Percentiles rank a stretch among this genome's conserved stretches.
Conservation (phyloP, 2,113 vertebrate genomes). For the Thymallus thymallus region DNA sequence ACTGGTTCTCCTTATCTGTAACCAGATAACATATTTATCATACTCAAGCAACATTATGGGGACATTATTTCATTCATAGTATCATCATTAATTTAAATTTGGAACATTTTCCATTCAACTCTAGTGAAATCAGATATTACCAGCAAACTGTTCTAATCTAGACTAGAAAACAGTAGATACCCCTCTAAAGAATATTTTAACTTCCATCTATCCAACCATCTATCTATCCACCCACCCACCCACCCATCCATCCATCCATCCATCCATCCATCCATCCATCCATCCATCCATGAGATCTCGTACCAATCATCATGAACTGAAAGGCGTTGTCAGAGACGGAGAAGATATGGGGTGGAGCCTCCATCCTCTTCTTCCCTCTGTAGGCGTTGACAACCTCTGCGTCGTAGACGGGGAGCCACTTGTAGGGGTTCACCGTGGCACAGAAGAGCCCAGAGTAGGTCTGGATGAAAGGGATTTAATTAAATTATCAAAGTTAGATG, state of each 20-base stretch:
- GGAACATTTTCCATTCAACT: neutral
- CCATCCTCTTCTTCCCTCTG: conserved; percentile 3
- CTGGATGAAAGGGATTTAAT: neutral
- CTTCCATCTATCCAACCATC: neutral
- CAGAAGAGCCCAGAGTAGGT: conserved; percentile 14
- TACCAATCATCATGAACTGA: conserved; percentile 3
- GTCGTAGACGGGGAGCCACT: conserved; percentile 5
- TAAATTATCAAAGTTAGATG: neutral
- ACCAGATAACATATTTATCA: neutral
- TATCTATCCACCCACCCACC: neutral
- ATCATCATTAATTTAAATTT: neutral
- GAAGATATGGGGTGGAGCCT: conserved; percentile 10
- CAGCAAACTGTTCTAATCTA: too few species aligned
- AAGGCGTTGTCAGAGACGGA: conserved; percentile 7
- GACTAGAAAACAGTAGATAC: too few species aligned
- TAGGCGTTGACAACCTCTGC: neutral
- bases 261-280: neutral
- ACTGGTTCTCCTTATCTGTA: conserved; percentile 7
- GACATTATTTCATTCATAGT: neutral
- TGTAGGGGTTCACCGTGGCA: conserved; percentile 15
- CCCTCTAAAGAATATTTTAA: too few species aligned
- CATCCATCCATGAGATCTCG: neutral
- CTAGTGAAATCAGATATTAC: too few species aligned
- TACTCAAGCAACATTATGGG: neutral
- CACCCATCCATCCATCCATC: neutral